phyloP scores from a whole-genome alignment of 2,797 vertebrate genomes.

The Tinamus major region DNA sequence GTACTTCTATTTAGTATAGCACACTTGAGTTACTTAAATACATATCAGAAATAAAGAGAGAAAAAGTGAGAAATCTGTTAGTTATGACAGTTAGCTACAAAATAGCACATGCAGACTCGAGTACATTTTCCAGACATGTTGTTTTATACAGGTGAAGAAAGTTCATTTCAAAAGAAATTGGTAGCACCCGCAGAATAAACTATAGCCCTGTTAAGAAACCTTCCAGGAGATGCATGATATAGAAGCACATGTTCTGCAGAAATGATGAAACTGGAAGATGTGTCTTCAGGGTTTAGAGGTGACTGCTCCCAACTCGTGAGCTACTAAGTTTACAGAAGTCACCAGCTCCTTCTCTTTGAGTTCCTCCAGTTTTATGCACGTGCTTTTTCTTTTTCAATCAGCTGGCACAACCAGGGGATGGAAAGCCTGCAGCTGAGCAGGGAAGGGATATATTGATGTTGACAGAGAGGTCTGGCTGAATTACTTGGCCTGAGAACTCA shows the following conservation, averaged over 20 bases:
- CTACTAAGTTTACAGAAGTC: background rate
- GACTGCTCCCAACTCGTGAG: background rate
- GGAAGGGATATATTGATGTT: background rate
- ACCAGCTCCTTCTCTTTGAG: background rate
- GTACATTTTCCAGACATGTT: background rate
- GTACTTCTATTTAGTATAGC: background rate
- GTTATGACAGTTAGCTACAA: background rate
- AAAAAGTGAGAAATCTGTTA: background rate
- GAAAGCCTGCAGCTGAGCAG: background rate
- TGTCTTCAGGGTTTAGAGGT: background rate
- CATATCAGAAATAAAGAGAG: background rate
- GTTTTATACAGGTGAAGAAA: background rate
- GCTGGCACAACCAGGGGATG: background rate
- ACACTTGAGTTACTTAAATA: background rate
- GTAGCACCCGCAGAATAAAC: background rate
- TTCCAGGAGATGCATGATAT: background rate
- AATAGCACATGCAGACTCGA: background rate
- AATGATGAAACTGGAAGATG: background rate
- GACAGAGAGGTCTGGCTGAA: background rate
- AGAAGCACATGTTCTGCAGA: background rate
- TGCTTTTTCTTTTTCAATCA: background rate
- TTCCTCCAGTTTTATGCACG: background rate
- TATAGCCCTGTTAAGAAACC: background rate
- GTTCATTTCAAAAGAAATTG: background rate
- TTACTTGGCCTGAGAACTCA: background rate